These are phyloP conservation scores for Pachycephus smyrnensis DNA, from an alignment of 2,888 invertebrate species.

Conservation along the genomic window DNA sequence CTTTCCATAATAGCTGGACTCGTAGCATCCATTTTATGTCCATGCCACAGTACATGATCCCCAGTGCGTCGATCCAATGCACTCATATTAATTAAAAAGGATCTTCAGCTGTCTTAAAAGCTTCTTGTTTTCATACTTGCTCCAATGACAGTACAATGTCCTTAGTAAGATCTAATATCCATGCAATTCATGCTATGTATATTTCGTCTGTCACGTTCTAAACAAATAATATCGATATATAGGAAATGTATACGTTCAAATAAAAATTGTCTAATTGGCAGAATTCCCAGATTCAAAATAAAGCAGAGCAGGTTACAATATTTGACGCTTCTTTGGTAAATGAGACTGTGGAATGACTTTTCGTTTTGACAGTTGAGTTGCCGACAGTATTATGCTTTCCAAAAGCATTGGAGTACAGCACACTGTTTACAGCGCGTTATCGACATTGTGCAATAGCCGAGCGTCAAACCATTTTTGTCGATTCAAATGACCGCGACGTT, in stretches of 20 bases:
- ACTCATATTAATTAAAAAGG: constrained; percentile 24
- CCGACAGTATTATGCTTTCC: background rate
- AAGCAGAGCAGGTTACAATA: background rate
- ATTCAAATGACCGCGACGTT: background rate
- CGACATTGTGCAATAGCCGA: background rate
- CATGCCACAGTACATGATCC: constrained; percentile 32
- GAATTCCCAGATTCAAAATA: background rate
- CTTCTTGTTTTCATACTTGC: background rate
- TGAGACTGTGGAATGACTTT: background rate
- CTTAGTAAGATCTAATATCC: background rate
- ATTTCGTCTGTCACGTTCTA: background rate
- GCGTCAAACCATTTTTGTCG: background rate
- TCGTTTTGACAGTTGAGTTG: background rate
- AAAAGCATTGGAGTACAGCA: background rate
- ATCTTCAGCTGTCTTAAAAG: background rate
- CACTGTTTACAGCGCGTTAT: background rate
- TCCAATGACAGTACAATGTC: background rate
- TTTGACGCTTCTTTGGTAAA: background rate
- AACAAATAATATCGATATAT: background rate
- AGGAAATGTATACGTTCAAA: background rate
- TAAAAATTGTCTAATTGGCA: background rate
- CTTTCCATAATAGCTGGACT: constrained; percentile 63
- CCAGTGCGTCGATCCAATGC: constrained; percentile 17
- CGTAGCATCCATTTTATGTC: constrained; percentile 34
- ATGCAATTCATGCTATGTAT: background rate